Base-by-base conservation (phyloP, 1,140 invertebrate species). In the Drosophila baimaii region DNA sequence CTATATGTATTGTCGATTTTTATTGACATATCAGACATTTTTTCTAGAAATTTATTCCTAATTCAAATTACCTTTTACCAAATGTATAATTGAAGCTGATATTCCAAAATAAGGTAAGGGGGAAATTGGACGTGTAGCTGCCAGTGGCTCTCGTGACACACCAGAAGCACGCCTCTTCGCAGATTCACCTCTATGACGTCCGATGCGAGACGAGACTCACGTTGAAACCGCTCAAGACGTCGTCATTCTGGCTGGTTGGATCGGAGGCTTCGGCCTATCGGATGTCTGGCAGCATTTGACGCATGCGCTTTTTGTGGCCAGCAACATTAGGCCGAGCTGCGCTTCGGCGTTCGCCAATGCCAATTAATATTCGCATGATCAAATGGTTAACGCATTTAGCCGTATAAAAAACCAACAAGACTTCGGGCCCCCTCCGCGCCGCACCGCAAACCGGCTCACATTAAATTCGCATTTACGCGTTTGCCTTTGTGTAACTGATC, bases 321-420 rank as follows among this genome's bases (percentile, higher is more conserved):
- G 71, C 82, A 82, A 81, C 79, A 86, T 86, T 82, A 80, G 69
- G 63, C 58, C 79, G 64, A 64, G 47, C 54, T 85, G 81, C 74
- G 78, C 81, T 78, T 75, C 73, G 84, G 69, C 83, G 84, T 89
- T 88, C 74, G 74, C 62, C 72, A 76, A 57, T 59, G 84, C 84
- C 84, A 89, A 89, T 89, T 89, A 89, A 89, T 89, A 89, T 89
- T 89, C 84, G 84, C 86, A 84, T 89, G 84, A 89, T 89, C 84
- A 89, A 89, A 89, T 89, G 84, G 74, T 89, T 89, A 89, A 89
- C 84, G 84, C 84, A 89, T 89, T 89, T 89, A 90, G 84, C 84
- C 84, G 79, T 89, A 88, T 72, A 89, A 74, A 80, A 85, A 88
- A 79, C 84, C 84, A 89, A 89, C 84, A 89, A 84, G 79, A 74